phyloP scores from a whole-genome alignment of 2,888 invertebrate species.

The Malthinus flaveolus region DNA sequence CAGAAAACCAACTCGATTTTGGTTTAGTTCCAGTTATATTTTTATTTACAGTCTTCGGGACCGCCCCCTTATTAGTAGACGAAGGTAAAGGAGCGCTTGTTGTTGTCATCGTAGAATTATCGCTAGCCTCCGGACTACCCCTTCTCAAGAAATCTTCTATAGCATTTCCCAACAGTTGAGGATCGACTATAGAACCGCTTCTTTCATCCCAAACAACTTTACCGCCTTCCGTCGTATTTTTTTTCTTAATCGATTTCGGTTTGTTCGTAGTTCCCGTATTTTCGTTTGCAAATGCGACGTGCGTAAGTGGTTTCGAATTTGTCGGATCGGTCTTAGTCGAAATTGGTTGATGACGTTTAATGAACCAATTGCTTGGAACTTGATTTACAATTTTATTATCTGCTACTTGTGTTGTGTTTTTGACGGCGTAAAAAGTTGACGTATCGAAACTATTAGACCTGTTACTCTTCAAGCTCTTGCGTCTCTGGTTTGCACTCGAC shows the following conservation, averaged over 20 bases:
- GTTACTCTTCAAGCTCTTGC: constrained; percentile 66
- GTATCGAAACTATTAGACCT: constrained; percentile 86
- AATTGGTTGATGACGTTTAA: constrained; percentile 77
- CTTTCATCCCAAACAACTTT: constrained; percentile 75
- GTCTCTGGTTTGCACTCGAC: constrained; percentile 55
- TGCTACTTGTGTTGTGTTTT: constrained; percentile 48
- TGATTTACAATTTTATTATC: constrained; percentile 37
- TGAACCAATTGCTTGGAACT: constrained; percentile 73
- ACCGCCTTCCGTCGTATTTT: constrained; percentile 39
- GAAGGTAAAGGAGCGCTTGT: constrained; percentile 29
- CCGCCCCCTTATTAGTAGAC: constrained; percentile 53
- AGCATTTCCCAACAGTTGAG: constrained; percentile 79
- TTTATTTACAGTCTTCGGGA: constrained; percentile 50
- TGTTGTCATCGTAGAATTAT: constrained; percentile 34
- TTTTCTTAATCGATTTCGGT: constrained; percentile 25
- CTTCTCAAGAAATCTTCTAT: constrained; percentile 80
- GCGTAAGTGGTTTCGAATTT: constrained; percentile 53
- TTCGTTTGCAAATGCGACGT: constrained; percentile 65
- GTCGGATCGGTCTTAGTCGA: constrained; percentile 57
- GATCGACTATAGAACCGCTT: constrained; percentile 79
- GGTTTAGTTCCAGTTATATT: constrained; percentile 45
- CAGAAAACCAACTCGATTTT: constrained; percentile 60
- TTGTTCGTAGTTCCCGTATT: constrained; percentile 40
- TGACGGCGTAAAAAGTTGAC: constrained; percentile 65
- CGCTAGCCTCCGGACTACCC: constrained; percentile 56